phyloP scores from a whole-genome alignment of 2,797 vertebrate genomes.

The Sphenodon punctatus region DNA sequence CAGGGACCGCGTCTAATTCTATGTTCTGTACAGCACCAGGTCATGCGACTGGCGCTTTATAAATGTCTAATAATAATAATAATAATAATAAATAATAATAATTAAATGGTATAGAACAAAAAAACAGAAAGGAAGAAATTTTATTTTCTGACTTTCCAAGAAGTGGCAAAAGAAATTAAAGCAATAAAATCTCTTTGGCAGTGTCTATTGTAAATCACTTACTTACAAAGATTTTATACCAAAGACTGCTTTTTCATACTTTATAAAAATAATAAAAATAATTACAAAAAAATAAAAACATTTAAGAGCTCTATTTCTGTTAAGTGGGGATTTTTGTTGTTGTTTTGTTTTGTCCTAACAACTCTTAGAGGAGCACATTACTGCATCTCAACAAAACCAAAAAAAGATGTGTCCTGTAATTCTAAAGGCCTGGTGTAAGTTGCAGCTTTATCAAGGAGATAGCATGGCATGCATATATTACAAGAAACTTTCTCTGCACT shows the following conservation, averaged over 20 bases:
- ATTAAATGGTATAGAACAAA: background rate
- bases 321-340: background rate
- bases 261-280: too few species aligned
- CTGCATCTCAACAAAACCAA: background rate
- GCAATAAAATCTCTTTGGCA: background rate
- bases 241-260: background rate
- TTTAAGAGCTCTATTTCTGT: background rate
- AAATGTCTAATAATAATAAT: too few species aligned
- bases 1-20: too few species aligned
- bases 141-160: background rate
- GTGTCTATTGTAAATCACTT: background rate
- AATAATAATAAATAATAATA: too few species aligned
- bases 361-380: background rate
- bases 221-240: background rate
- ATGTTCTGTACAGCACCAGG: too few species aligned
- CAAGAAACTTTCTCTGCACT: background rate
- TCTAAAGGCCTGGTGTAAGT: background rate
- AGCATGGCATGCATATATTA: background rate
- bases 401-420: background rate
- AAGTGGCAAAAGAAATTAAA: slow-evolving; percentile 16
- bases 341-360: too few species aligned
- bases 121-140: background rate
- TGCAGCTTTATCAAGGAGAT: background rate
- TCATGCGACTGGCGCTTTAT: too few species aligned
- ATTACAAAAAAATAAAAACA: too few species aligned